These are phyloP conservation scores for Morpho achilles DNA, from an alignment of 2,888 invertebrate genomes.

Conservation along the genomic window DNA sequence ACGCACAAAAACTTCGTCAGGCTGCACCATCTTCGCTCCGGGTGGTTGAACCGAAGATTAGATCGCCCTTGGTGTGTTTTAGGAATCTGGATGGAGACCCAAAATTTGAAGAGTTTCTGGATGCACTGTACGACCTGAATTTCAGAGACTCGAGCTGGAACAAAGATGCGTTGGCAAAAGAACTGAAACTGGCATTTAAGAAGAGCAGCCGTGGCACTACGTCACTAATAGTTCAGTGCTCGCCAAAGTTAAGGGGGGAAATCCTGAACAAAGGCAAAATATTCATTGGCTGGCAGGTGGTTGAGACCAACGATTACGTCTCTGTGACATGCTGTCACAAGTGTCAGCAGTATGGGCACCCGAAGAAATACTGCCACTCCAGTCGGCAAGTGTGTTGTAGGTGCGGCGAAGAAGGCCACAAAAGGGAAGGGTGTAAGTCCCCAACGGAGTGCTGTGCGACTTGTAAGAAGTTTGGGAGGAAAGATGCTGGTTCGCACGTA, in stretches of 20 bases:
- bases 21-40: conserved; percentile 12
- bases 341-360: conserved; percentile 41
- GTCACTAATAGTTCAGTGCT: conserved; percentile 21
- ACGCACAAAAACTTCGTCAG: conserved; percentile 3
- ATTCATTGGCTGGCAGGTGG: not conserved
- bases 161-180: not conserved
- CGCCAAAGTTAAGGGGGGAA: not conserved
- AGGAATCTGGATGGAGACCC: not conserved
- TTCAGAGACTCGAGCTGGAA: not conserved
- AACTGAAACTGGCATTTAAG: not conserved
- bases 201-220: conserved; percentile 6
- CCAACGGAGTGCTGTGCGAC: not conserved
- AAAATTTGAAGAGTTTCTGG: not conserved
- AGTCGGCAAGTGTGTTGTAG: conserved; percentile 16
- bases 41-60: conserved; percentile 1
- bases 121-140: conserved; percentile 16
- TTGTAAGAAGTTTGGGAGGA: not conserved
- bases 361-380: conserved; percentile 32
- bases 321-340: conserved; percentile 27
- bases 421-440: not conserved
- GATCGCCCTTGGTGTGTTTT: conserved; percentile 1
- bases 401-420: not conserved
- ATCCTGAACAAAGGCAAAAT: not conserved
- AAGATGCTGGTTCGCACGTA: not conserved
- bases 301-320: conserved; percentile 13